Evolutionary conservation across 2,113 vertebrate genomes (phyloP).

Genomic region (Notothenia coriiceps): DNA sequence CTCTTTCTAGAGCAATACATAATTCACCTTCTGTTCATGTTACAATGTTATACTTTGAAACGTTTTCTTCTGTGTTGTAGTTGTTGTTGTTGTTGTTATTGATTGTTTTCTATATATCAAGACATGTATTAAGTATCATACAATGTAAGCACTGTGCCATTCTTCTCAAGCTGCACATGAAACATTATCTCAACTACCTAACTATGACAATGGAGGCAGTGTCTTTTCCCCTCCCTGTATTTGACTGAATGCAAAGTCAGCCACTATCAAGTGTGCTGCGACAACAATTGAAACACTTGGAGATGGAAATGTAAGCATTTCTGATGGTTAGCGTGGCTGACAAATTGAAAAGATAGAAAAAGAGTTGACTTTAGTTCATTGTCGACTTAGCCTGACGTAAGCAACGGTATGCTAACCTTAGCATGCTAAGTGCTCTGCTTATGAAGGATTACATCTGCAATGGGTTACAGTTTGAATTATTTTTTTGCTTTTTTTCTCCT

Average conservation of each 20-base stretch:
- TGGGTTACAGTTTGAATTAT: background rate
- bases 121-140: conserved; percentile 75
- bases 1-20: conserved; percentile 82
- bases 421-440: background rate
- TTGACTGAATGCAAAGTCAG: conserved; percentile 81
- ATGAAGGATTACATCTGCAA: background rate
- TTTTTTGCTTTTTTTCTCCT: background rate
- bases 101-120: conserved; percentile 72
- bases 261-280: conserved; percentile 71
- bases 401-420: background rate
- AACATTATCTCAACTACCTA: conserved; percentile 80
- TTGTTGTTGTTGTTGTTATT: conserved; percentile 67
- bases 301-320: conserved; percentile 58
- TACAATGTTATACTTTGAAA: conserved; percentile 65
- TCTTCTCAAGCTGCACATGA: conserved; percentile 69
- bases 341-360: conserved; percentile 5
- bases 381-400: background rate
- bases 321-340: background rate
- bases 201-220: conserved; percentile 52
- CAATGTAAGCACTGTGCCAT: conserved; percentile 84
- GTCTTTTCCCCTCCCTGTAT: conserved; percentile 49
- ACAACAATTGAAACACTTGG: conserved; percentile 69
- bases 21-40: conserved; percentile 42
- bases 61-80: conserved; percentile 70
- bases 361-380: conserved; percentile 5